Base-by-base conservation (phyloP, 1,140 invertebrate genomes). In the Achatina immaculata region DNA sequence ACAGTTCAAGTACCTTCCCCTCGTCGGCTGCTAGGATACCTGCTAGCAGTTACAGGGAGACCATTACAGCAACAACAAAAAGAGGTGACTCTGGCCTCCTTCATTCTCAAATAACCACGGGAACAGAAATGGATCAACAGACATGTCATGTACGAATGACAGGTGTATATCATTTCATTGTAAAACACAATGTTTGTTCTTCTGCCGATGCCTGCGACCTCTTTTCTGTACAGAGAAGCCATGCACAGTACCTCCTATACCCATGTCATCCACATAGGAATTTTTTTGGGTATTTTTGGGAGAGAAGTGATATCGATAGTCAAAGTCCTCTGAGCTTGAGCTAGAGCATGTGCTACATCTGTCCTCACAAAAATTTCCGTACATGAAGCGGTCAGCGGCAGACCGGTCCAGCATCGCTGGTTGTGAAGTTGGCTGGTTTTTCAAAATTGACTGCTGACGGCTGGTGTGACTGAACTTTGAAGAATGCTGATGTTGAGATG, bases 321-420 rank as follows among this genome's bases (percentile, higher is more conserved):
- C 86, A 81, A 85, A 89, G 66, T 88, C 88, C 51, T 88, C 86
- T 2, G 87, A 88, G 69, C 88, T 88, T 24, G 87, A 88, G 83
- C 89, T 90, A 48, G 89, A 90, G 68, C 89, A 90, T 2, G 89
- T 90, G 76, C 89, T 90, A 69, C 89, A 90, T 40, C 83, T 62
- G 66, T 88, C 86, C 42, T 87, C 87, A 14, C 85, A 82, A 69
- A 83, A 80, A 42, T 78, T 71, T 11, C 74, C 73, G 42, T 78
- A 80, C 21, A 80, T 75, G 68, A 81, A 80, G 58, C 75, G 69
- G 21, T 78, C 77, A 6, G 77, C 55, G 21, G 43, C 43, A 31
- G 48, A 24, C n/a, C 42, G 75, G 28, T 75, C 81, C 40, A 68
- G 14, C 43, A 48, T 28, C 24, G 24, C 43, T 69, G 77, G 72